Evolutionary conservation across 1,140 invertebrate species (phyloP).

Genomic region (Spodoptera frugiperda): DNA sequence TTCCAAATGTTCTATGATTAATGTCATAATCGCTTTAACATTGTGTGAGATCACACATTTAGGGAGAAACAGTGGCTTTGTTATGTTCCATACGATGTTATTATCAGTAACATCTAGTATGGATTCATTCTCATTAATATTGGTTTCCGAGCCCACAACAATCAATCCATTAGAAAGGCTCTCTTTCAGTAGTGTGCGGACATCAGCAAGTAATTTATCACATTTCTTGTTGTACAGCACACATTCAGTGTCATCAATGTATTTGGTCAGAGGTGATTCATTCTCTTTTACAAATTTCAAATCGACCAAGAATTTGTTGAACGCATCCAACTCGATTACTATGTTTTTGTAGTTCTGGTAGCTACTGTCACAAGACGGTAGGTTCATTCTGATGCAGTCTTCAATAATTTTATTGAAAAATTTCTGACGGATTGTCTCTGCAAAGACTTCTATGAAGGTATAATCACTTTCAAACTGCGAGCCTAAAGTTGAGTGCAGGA

Average conservation of each 20-base stretch:
- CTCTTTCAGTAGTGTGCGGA: slow-evolving; percentile 69
- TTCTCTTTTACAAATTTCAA: slow-evolving; percentile 76
- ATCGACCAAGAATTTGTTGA: slow-evolving; percentile 81
- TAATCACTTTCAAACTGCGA: slow-evolving; percentile 70
- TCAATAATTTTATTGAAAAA: slow-evolving; percentile 80
- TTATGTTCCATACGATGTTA: slow-evolving; percentile 66
- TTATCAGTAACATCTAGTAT: slow-evolving; percentile 68
- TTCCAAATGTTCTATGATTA: slow-evolving; percentile 79
- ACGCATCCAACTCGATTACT: slow-evolving; percentile 76
- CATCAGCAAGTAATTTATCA: slow-evolving; percentile 76
- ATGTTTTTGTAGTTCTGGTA: slow-evolving; percentile 78
- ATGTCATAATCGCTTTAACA: slow-evolving; percentile 74
- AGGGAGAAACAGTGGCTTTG: slow-evolving; percentile 75
- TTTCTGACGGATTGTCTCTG: slow-evolving; percentile 66
- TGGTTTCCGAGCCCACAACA: slow-evolving; percentile 59
- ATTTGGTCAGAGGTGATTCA: slow-evolving; percentile 77
- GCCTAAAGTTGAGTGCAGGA: slow-evolving; percentile 76
- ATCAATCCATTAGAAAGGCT: slow-evolving; percentile 74
- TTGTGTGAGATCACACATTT: slow-evolving; percentile 80
- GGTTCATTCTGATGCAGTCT: slow-evolving; percentile 74
- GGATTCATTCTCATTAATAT: slow-evolving; percentile 66
- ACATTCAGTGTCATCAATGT: slow-evolving; percentile 76
- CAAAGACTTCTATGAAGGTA: slow-evolving; percentile 75
- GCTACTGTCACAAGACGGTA: slow-evolving; percentile 75
- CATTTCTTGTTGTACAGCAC: slow-evolving; percentile 81